Evolutionary conservation across 2,888 invertebrate genomes (phyloP), one percentile per base, ranked within the genome.

Genomic region (Mylabris sibirica): DNA sequence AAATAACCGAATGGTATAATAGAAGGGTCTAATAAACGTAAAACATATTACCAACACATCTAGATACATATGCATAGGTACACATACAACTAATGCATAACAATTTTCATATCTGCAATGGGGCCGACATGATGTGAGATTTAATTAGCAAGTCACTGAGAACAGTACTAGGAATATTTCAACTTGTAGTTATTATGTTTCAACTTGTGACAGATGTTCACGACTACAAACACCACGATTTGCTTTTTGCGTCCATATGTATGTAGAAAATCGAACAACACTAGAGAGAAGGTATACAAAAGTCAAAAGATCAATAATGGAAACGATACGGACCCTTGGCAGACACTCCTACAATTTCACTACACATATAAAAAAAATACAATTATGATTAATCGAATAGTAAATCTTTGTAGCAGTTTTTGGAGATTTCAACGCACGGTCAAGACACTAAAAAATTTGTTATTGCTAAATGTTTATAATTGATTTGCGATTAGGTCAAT

Each of bases 101-200:
- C 53, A 53, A 53, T 53, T 24, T 53, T 59, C 59, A 66, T 66
- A 65, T 65, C 65, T 60, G 69, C 66, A 66, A 69, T 60, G 35
- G 60, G 66, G 65, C 72, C 73, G 72, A 69, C 75, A 77, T 73
- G 75, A 78, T 76, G 78, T 70, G 77, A 79, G 76, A 79, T 80
- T 80, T 79, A 80, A 80, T 80, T 80, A 80, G 80, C 79, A 79
- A 80, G 80, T 79, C 79, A 80, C 77, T 77, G 78, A 74, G 78
- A 78, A 75, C 77, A 74, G 78, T 77, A 74, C 75, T 69, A 74
- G 72, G 77, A 75, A 76, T 77, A 74, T 79, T 77, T 78, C 77
- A 78, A 77, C 76, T 78, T 76, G 22, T 53, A 76, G 78, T 79
- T 78, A 79, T 79, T 77, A 79, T 77, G 77, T 78, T 78, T 53